Base-by-base conservation (phyloP, 2,797 vertebrate genomes). In the Poliocrania exsul region DNA sequence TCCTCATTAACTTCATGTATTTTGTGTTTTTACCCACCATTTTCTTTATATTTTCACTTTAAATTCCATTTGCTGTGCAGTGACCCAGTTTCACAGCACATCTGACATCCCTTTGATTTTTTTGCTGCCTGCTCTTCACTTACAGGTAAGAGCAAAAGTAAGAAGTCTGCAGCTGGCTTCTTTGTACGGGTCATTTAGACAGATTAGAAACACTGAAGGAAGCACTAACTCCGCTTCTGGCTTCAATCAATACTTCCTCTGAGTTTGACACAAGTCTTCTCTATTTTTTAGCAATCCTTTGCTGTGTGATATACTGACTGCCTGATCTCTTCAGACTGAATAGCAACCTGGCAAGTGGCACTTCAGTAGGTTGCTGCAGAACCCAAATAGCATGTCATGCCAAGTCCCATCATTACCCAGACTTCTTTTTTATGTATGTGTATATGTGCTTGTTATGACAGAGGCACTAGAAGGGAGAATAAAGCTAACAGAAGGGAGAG, bases 41-140 rank as follows among this genome's bases (percentile, higher is more conserved):
- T 85, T 87, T 84, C 89, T 94, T 90, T 84, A 74, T 77, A 50
- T 93, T 93, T 93, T 86, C 83, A 89, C 90, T 79, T 60, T 80
- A 86, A 95, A 94, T 92, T 83, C 69, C 58, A 75, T 93, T 91
- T 94, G 85, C 94, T 91, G 94, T 13, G 56, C 94, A 74, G 58
- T 95, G 96, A 97, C 96, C 96, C 81, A 96, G 87, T 96, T 97
- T 96, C 91, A 77, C 77, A 92, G 88, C 47, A 89, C 81, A 91
- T 92, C 90, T 96, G 91, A 96, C 92, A 90, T 81, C 35, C 58
- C 74, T 96, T 91, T 90, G 89, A 91, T 58, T 38, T 58, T 58
- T 82, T 53, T 70, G 66, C 88, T 83, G 83, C 50, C 92, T 83
- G 51, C 53, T 91, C 94, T 88, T 50, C 81, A 69, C 74, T 95